phyloP scores from a whole-genome alignment of 2,113 vertebrate genomes.

The Hyperopisus bebe region DNA sequence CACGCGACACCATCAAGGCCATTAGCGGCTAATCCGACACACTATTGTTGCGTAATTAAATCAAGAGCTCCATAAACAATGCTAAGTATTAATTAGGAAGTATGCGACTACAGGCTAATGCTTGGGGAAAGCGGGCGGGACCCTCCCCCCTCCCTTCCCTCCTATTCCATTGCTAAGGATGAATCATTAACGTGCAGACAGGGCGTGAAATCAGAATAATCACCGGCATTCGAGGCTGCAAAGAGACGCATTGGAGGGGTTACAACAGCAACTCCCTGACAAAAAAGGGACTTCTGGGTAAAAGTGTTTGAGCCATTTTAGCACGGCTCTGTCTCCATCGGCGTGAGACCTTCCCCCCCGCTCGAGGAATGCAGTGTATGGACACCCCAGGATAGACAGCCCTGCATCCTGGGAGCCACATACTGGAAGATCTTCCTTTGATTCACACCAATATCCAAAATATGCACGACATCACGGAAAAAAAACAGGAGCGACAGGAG shows the following conservation, averaged over 20 bases:
- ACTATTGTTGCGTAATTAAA: constrained; percentile 93
- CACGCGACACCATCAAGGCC: constrained; percentile 98
- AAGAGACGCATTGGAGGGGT: constrained; percentile 43
- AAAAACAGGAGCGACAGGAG: constrained; percentile 22
- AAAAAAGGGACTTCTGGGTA: constrained; percentile 57
- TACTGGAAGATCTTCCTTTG: background rate
- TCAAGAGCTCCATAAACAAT: constrained; percentile 96
- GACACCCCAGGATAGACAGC: background rate
- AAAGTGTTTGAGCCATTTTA: constrained; percentile 67
- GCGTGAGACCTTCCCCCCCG: constrained; percentile 53
- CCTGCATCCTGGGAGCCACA: background rate
- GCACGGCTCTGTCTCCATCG: constrained; percentile 53
- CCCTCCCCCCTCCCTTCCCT: constrained; percentile 32
- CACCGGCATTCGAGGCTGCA: constrained; percentile 48
- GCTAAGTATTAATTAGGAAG: constrained; percentile 75
- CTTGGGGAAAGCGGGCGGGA: constrained; percentile 36
- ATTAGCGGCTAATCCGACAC: constrained; percentile 93
- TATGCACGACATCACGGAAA: constrained; percentile 23
- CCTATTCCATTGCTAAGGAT: constrained; percentile 62
- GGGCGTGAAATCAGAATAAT: constrained; percentile 71
- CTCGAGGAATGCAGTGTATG: background rate
- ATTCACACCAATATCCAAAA: constrained; percentile 24
- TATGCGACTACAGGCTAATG: constrained; percentile 58
- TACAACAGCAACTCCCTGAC: constrained; percentile 42
- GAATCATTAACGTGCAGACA: constrained; percentile 70